Percentiles rank a stretch among this genome's conserved stretches.
Conservation (phyloP, 1,140 invertebrate genomes). For the Wasmannia auropunctata region DNA sequence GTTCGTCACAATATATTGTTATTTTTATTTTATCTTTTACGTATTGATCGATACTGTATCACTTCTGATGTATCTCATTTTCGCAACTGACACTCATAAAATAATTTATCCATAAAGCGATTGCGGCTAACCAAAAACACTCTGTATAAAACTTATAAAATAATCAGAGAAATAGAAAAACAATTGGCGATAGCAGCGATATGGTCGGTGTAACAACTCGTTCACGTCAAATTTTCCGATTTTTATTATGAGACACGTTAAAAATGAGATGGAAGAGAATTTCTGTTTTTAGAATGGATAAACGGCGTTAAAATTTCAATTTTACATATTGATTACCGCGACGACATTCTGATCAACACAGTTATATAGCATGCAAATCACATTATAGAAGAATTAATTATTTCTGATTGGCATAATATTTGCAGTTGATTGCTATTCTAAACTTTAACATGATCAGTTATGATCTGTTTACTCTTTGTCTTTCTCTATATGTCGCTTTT, state of each 20-base stretch:
- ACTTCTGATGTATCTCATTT: not conserved
- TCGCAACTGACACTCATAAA: not conserved
- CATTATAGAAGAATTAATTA: slow-evolving; percentile 5
- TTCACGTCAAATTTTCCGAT: not conserved
- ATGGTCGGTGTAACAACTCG: not conserved
- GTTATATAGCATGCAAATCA: slow-evolving; percentile 12
- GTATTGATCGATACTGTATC: not conserved
- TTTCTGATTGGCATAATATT: not conserved
- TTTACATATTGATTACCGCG: not conserved
- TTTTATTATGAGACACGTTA: not conserved
- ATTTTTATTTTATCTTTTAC: not conserved
- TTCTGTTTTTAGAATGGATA: slow-evolving; percentile 8
- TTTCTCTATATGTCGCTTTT: not conserved
- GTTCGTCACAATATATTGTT: not conserved
- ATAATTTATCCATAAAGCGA: not conserved
- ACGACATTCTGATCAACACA: not conserved
- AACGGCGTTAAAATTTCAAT: not conserved
- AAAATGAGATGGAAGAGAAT: not conserved
- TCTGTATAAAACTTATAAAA: not conserved
- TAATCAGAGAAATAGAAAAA: not conserved
- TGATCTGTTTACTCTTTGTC: not conserved
- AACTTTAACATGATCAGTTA: not conserved
- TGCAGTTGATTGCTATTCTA: not conserved
- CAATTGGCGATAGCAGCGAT: not conserved
- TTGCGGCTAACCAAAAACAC: not conserved